These are phyloP conservation scores for Patiria miniata DNA, from an alignment of 35 echinoderm and acorn worm species.

Conservation along the genomic window DNA sequence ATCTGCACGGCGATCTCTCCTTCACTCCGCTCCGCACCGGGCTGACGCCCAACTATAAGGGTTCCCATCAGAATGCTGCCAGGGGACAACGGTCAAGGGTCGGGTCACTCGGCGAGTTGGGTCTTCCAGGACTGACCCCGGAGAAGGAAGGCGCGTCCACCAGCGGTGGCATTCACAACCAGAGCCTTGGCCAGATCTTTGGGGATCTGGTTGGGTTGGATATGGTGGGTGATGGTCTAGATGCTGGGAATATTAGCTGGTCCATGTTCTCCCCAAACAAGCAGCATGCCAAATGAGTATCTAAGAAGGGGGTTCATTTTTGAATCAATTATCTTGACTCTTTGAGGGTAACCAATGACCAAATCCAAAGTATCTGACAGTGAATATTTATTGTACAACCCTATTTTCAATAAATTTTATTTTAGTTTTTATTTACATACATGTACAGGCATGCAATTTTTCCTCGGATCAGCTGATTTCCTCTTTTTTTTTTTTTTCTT, in stretches of 20 bases:
- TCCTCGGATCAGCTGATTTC: too few relatives aligned
- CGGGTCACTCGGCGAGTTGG: constrained; percentile 32
- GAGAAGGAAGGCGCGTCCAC: neutral
- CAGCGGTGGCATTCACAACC: constrained; percentile 21
- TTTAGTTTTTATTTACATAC: too few relatives aligned
- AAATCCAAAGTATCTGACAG: too few relatives aligned
- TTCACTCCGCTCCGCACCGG: constrained; percentile 55
- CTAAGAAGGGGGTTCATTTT: too few relatives aligned
- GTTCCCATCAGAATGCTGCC: neutral
- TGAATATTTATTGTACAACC: too few relatives aligned
- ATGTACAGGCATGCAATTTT: too few relatives aligned
- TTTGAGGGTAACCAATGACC: too few relatives aligned
- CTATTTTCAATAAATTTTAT: too few relatives aligned
- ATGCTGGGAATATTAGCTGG: constrained; percentile 51
- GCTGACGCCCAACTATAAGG: constrained; percentile 45
- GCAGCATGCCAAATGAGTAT: neutral
- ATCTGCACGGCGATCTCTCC: constrained; percentile 38
- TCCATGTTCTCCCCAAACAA: constrained; percentile 37
- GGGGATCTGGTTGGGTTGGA: constrained; percentile 56
- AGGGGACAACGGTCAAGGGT: neutral
- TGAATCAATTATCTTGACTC: too few relatives aligned
- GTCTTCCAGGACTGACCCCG: constrained; percentile 36
- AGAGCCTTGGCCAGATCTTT: constrained; percentile 64
- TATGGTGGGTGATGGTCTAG: constrained; percentile 43
- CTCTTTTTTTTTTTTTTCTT: too few relatives aligned